Evolutionary conservation across 2,113 vertebrate genomes (phyloP).

Genomic region (Carettochelys insculpta): DNA sequence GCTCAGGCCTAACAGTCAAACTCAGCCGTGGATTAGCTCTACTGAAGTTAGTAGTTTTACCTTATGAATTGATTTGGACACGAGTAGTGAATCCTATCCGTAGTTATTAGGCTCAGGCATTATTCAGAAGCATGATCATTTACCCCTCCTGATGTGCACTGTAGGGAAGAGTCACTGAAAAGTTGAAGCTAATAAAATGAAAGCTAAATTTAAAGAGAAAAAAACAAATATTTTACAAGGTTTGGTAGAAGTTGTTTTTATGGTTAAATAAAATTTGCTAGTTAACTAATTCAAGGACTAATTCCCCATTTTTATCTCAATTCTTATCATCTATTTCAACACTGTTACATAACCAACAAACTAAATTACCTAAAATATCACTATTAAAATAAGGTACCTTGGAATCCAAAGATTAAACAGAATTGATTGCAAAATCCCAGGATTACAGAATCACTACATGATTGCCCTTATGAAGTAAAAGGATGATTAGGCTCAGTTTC

Average conservation of each 20-base stretch:
- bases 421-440: not conserved
- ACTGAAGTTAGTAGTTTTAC: not conserved
- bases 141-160: not conserved
- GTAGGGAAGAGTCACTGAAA: not conserved
- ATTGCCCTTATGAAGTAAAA: not conserved
- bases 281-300: not conserved
- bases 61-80: not conserved
- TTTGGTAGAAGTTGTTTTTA: not conserved
- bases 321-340: not conserved
- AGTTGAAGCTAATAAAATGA: not conserved
- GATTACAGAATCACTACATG: not conserved
- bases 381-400: not conserved
- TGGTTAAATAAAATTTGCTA: not conserved
- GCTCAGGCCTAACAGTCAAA: not conserved
- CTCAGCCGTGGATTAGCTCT: conserved; percentile 10
- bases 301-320: not conserved
- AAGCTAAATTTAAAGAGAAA: not conserved
- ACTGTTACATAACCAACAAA: not conserved
- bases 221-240: not conserved
- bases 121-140: not conserved
- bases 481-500: not conserved
- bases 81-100: conserved; percentile 6
- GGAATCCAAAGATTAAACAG: not conserved
- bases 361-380: not conserved
- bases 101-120: not conserved